These are phyloP conservation scores for Thrips palmi DNA, from an alignment of 1,140 invertebrate genomes.

Conservation along the genomic window DNA sequence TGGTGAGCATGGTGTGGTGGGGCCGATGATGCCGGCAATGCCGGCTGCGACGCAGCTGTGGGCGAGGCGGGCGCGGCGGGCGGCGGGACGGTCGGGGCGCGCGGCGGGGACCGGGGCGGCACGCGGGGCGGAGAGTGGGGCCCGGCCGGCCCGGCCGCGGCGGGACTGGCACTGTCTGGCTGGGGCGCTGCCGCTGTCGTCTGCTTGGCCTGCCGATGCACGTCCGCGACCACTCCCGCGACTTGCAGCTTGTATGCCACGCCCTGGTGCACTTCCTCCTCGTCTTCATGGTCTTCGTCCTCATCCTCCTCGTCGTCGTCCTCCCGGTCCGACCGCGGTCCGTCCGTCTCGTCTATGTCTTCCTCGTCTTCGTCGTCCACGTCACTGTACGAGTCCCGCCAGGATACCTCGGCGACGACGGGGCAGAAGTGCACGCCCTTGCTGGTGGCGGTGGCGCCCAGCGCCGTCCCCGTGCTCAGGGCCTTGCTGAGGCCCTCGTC, in stretches of 20 bases:
- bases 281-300: constrained; percentile 11
- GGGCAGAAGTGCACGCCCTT: constrained; percentile 47
- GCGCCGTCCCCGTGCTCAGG: too few species aligned
- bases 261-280: too few species aligned
- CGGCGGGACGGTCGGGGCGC: neutral
- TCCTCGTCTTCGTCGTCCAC: constrained; percentile 19
- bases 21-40: constrained; percentile 6
- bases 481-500: constrained; percentile 13
- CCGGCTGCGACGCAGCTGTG: neutral
- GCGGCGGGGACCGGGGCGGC: constrained; percentile 2
- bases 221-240: constrained; percentile 14
- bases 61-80: neutral
- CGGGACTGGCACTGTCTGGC: neutral
- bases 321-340: constrained; percentile 10
- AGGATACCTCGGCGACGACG: constrained; percentile 49
- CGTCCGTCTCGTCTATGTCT: constrained; percentile 17
- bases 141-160: constrained; percentile 1
- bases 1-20: constrained; percentile 9
- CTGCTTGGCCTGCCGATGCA: constrained; percentile 8
- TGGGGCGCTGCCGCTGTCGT: neutral
- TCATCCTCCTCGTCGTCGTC: constrained; percentile 11
- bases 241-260: constrained; percentile 24
- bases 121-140: constrained; percentile 2
- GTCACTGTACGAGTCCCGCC: constrained; percentile 28
- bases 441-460: constrained; percentile 19